Conservation (phyloP, 2,113 vertebrate genomes). For the Gyps fulvus region DNA sequence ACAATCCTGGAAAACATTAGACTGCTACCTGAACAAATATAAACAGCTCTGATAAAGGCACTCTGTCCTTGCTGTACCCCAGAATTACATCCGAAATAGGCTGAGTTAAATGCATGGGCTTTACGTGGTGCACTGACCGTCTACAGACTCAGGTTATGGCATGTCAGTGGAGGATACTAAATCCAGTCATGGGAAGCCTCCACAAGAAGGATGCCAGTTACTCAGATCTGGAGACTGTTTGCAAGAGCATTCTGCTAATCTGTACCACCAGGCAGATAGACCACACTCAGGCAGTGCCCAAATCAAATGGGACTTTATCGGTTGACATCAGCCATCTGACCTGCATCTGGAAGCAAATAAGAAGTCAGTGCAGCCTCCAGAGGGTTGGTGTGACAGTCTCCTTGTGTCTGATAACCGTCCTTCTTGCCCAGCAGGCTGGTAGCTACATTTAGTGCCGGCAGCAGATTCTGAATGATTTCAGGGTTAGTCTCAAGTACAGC, state of each 20-base stretch:
- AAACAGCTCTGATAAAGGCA: not conserved
- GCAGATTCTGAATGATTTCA: not conserved
- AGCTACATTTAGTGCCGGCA: rapidly evolving
- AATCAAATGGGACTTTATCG: not conserved
- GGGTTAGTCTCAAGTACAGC: not conserved
- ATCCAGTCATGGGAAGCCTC: not conserved
- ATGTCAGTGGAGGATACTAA: not conserved
- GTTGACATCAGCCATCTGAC: not conserved
- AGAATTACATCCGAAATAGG: not conserved
- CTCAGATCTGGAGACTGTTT: not conserved
- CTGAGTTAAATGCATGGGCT: not conserved
- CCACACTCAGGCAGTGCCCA: not conserved
- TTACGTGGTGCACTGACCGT: rapidly evolving
- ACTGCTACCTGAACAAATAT: not conserved
- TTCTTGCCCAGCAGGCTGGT: not conserved
- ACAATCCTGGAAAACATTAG: not conserved
- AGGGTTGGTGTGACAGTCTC: not conserved
- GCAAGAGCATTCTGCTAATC: not conserved
- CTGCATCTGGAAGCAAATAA: not conserved
- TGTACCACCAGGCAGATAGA: not conserved
- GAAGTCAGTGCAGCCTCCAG: not conserved
- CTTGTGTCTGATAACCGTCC: not conserved
- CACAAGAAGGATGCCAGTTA: not conserved
- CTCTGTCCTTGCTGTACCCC: not conserved
- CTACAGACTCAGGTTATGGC: not conserved